Evolutionary conservation across 2,797 vertebrate genomes (phyloP).

Genomic region (Aselliscus stoliczkanus): DNA sequence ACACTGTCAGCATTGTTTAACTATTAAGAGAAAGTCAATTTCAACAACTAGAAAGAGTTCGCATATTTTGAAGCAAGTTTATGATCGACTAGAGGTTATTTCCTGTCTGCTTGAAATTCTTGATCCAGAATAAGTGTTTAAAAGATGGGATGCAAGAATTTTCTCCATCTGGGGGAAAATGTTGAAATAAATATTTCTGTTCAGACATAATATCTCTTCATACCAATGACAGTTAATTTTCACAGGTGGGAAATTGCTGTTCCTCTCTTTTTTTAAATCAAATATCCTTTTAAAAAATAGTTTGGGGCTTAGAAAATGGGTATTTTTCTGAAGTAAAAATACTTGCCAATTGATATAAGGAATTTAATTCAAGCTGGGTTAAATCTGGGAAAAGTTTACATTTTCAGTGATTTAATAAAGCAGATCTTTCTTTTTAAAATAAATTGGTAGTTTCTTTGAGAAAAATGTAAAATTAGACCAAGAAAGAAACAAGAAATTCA

Average conservation of each 20-base stretch:
- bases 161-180: not conserved
- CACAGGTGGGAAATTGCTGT: constrained; percentile 53
- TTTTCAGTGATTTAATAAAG: not conserved
- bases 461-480: not conserved
- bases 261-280: not conserved
- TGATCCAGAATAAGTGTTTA: not conserved
- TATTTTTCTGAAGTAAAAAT: constrained; percentile 43
- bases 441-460: not conserved
- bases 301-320: constrained; percentile 16
- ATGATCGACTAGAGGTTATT: not conserved
- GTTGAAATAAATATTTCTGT: constrained; percentile 39
- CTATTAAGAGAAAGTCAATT: not conserved
- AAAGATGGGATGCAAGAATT: not conserved
- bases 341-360: not conserved
- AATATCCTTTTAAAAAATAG: constrained; percentile 43
- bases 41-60: not conserved
- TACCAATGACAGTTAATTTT: constrained; percentile 54
- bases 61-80: not conserved
- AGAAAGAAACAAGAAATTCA: not conserved
- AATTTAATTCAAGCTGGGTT: not conserved
- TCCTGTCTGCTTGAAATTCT: not conserved
- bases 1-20: not conserved
- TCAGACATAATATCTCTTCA: constrained; percentile 39
- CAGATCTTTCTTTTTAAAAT: not conserved
- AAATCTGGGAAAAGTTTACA: not conserved